phyloP scores from a whole-genome alignment of 2,113 vertebrate genomes.

The Chamaea fasciata region DNA sequence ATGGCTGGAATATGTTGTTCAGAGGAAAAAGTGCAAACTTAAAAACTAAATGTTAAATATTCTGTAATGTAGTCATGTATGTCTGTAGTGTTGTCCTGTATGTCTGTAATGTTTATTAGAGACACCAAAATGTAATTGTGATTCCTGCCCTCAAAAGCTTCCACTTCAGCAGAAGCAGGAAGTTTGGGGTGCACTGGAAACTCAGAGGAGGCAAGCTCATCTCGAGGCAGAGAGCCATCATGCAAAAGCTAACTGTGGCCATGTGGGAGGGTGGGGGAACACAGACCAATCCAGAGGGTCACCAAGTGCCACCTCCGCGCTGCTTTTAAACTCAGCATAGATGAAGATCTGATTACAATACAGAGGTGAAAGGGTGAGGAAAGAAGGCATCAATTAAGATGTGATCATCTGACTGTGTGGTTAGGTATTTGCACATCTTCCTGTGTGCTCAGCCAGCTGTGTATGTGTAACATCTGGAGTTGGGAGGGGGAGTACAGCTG shows the following conservation, averaged over 20 bases:
- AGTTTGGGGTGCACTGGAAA: not conserved
- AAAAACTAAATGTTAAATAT: not conserved
- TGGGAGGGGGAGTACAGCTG: not conserved
- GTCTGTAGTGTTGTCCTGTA: not conserved
- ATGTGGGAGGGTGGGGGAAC: not conserved
- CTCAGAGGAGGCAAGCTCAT: not conserved
- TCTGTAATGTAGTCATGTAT: not conserved
- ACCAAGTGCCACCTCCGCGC: not conserved
- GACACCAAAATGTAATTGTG: not conserved
- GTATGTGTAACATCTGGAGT: not conserved
- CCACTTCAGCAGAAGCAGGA: not conserved
- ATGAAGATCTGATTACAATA: not conserved
- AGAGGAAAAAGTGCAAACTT: not conserved
- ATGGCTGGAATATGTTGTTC: not conserved
- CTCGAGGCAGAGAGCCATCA: rapidly evolving
- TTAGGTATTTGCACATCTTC: not conserved
- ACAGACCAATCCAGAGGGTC: not conserved
- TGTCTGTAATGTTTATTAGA: not conserved
- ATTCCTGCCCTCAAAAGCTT: not conserved
- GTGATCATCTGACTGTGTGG: not conserved
- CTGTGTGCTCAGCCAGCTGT: constrained; percentile 1
- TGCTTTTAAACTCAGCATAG: not conserved
- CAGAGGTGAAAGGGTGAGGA: not conserved
- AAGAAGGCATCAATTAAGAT: not conserved
- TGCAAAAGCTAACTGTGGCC: not conserved